Evolutionary conservation across 2,113 vertebrate species (phyloP), one percentile per base, ranked within the genome.

Genomic region (Hemiprocne comata): DNA sequence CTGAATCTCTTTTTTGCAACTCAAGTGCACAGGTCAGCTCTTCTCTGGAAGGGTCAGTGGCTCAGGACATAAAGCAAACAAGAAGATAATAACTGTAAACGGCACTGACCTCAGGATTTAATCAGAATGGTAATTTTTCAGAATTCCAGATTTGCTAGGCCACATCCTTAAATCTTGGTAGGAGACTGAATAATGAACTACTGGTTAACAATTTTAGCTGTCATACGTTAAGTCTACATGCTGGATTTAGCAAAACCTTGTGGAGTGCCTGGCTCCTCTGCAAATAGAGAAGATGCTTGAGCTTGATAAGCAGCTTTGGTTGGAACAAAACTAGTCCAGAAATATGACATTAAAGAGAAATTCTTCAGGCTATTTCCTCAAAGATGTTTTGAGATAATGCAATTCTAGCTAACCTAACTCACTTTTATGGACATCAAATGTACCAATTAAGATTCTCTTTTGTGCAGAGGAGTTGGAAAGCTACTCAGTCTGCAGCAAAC

Each of bases 221-320:
- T 74, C 42, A 10, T 28, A 23, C 0, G 0, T 10, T n/a, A 78
- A 48, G 15, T 61, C 19, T 21, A 20, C 1, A 0, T 67, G 26
- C 17, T 74, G 38, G 48, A 18, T 15, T 79, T 55, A 9, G 7
- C 33, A 48, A 64, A 64, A 57, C 11, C 15, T 25, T 70, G 25
- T 23, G 57, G 28, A 65, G 28, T 69, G 33, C 42, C 46, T 65
- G 66, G 13, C 40, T 57, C 17, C 19, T 20, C 61, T 44, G 74
- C 46, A 72, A 67, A 31, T 19, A 40, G 13, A 34, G 21, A 55
- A 53, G 23, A 65, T 8, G 8, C 20, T 3, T 61, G n/a, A 57
- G n/a, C 70, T 60, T 9, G 2, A 10, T 17, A 20, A 57, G 25
- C 23, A 60, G 40, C 66, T 94, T 48, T 31, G 25, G 50, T 26